These are phyloP conservation scores for Amphipyra berbera DNA, from an alignment of 2,888 invertebrate species.

Conservation along the genomic window DNA sequence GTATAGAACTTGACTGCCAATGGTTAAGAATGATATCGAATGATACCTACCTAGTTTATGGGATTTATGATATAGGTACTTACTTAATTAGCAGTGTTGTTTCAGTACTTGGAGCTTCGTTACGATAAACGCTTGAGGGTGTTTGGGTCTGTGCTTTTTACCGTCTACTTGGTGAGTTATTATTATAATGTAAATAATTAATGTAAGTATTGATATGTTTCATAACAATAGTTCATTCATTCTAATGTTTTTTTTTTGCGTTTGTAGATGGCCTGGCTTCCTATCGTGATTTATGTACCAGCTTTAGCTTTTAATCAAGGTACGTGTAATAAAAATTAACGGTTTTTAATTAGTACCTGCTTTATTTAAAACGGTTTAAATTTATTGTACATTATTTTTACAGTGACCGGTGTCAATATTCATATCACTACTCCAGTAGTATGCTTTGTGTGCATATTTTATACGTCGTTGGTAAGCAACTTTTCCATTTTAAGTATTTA, in stretches of 20 bases:
- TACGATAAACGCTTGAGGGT: constrained; percentile 91
- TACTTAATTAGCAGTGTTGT: constrained; percentile 7
- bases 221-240: neutral
- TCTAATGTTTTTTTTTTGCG: constrained; percentile 7
- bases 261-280: constrained; percentile 91
- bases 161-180: constrained; percentile 90
- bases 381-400: constrained; percentile 57
- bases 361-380: neutral
- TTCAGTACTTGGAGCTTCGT: constrained; percentile 91
- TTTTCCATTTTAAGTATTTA: neutral
- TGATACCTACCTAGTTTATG: no score
- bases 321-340: constrained; percentile 57
- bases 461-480: constrained; percentile 92
- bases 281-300: constrained; percentile 93
- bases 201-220: neutral
- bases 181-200: neutral
- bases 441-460: constrained; percentile 94
- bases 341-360: neutral
- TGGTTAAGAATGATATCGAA: no score
- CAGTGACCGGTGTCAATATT: constrained; percentile 94
- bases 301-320: constrained; percentile 93
- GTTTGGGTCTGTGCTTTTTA: constrained; percentile 92
- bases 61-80: no score
- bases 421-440: constrained; percentile 93
- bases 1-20: no score